phyloP scores from a whole-genome alignment of 1,140 invertebrate genomes.

The Macrosteles quadrilineatus region DNA sequence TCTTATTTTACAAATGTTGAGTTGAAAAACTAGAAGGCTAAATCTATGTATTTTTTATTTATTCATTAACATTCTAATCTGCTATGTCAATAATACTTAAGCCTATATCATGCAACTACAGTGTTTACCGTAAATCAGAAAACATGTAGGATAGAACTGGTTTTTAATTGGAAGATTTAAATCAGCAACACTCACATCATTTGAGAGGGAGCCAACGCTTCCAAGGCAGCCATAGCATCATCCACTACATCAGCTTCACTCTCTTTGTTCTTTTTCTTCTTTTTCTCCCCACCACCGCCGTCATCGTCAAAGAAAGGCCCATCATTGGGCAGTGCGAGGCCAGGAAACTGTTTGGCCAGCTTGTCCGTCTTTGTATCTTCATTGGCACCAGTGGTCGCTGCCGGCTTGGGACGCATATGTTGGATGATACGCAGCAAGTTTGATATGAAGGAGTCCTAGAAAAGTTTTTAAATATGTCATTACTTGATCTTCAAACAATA shows the following conservation, averaged over 20 bases:
- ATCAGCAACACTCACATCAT: conserved; percentile 14
- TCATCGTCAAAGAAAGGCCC: conserved; percentile 38
- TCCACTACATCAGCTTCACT: conserved; percentile 64
- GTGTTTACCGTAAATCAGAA: no score
- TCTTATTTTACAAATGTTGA: no score
- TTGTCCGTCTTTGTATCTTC: conserved; percentile 55
- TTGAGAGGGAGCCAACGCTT: conserved; percentile 75
- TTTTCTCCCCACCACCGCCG: conserved; percentile 41
- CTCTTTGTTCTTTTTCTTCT: conserved; percentile 43
- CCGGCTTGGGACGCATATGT: conserved; percentile 79
- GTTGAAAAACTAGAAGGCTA: no score
- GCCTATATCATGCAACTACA: no score
- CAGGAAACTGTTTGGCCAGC: conserved; percentile 82
- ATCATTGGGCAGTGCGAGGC: conserved; percentile 84
- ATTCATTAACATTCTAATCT: not conserved
- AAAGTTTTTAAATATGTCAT: no score
- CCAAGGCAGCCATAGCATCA: conserved; percentile 86
- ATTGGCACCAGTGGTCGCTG: conserved; percentile 43
- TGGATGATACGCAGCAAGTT: conserved; percentile 92
- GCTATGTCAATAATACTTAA: conserved; percentile 10
- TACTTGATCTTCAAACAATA: no score
- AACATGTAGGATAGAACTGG: no score
- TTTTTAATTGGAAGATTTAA: no score
- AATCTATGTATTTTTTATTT: no score
- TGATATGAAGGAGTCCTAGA: conserved; percentile 85